These are phyloP conservation scores for Helicoverpa zea DNA, from an alignment of 1,140 invertebrate species.

Conservation along the genomic window DNA sequence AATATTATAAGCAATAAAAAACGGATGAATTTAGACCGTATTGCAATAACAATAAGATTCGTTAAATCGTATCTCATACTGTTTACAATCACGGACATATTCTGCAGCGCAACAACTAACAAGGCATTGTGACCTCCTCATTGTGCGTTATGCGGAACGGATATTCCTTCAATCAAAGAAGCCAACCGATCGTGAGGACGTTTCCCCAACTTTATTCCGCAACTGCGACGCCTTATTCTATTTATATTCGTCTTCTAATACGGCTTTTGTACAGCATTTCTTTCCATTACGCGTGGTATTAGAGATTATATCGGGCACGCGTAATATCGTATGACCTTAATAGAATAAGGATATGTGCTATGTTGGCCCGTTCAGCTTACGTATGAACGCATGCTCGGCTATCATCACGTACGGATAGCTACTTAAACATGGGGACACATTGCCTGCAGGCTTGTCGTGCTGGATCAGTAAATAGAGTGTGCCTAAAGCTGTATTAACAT, in stretches of 20 bases:
- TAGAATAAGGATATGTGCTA: conserved; percentile 61
- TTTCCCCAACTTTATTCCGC: conserved; percentile 29
- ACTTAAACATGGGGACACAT: conserved; percentile 50
- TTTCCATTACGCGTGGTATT: conserved; percentile 61
- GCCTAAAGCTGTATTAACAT: not conserved
- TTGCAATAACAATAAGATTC: conserved; percentile 13
- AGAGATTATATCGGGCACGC: conserved; percentile 66
- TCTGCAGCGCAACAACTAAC: conserved; percentile 24
- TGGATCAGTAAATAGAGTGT: not conserved
- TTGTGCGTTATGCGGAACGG: not conserved
- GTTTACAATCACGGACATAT: not conserved
- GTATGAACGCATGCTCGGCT: conserved; percentile 48
- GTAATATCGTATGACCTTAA: conserved; percentile 58
- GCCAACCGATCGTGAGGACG: not conserved
- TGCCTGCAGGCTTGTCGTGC: not conserved
- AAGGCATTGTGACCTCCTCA: conserved; percentile 29
- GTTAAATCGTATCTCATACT: not conserved
- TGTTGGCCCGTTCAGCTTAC: conserved; percentile 52
- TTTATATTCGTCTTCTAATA: conserved; percentile 40
- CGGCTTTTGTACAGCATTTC: conserved; percentile 39
- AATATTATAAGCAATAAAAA: not conserved
- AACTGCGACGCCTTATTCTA: conserved; percentile 24
- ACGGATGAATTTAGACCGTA: not conserved
- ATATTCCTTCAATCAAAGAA: conserved; percentile 37
- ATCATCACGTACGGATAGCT: conserved; percentile 51